phyloP scores from a whole-genome alignment of 2,888 invertebrate genomes.

The Metalampra italica region DNA sequence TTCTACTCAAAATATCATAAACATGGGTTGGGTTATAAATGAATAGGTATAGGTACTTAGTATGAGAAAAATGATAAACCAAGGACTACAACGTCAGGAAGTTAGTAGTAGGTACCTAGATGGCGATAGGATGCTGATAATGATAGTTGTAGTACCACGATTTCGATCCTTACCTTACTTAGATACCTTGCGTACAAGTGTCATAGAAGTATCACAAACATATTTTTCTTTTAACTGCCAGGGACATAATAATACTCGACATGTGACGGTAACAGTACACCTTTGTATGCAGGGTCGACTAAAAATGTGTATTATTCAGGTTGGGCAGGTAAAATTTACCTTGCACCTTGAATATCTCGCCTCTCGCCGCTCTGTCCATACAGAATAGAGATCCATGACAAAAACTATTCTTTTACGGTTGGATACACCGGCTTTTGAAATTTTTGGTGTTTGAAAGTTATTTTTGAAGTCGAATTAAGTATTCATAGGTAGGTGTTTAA shows the following conservation, averaged over 20 bases:
- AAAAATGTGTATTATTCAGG: constrained; percentile 50
- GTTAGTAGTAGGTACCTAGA: too few relatives aligned
- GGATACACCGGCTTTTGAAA: constrained; percentile 16
- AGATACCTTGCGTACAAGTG: too few relatives aligned
- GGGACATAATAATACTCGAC: constrained; percentile 17
- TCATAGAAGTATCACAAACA: not conserved
- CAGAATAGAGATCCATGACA: constrained; percentile 31
- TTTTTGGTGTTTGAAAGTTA: not conserved
- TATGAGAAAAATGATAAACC: too few relatives aligned
- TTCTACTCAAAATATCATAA: too few relatives aligned
- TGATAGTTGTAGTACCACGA: too few relatives aligned
- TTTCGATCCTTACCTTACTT: too few relatives aligned
- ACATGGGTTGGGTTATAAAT: too few relatives aligned
- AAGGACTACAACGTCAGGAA: too few relatives aligned
- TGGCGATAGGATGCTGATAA: too few relatives aligned
- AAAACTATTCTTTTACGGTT: constrained; percentile 36
- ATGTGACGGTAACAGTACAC: constrained; percentile 44
- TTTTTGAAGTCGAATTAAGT: too few relatives aligned
- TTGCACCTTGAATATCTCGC: constrained; percentile 38
- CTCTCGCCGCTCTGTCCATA: constrained; percentile 24
- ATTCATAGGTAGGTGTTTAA: too few relatives aligned
- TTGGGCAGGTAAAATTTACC: constrained; percentile 60
- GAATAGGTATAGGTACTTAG: too few relatives aligned
- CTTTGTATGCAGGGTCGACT: constrained; percentile 22
- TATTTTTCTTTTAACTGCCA: constrained; percentile 8